phyloP scores from a whole-genome alignment of 2,888 invertebrate genomes.

The Conchocele bisecta region DNA sequence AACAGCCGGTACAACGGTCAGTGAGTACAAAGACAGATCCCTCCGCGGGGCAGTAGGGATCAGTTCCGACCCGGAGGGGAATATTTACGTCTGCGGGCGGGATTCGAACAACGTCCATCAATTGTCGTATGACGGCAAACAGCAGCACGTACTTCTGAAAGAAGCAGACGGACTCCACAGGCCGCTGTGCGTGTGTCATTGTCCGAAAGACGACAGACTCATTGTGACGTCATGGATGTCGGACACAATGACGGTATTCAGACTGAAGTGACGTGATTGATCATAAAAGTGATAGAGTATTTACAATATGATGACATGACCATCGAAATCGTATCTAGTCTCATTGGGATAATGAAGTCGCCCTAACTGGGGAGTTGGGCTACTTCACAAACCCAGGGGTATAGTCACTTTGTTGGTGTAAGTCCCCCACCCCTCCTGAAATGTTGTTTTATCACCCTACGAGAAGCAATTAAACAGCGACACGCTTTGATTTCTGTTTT shows the following conservation, averaged over 20 bases:
- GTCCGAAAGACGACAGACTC: slow-evolving; percentile 42
- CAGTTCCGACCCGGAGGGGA: slow-evolving; percentile 43
- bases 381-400: no score
- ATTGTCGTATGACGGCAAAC: slow-evolving; percentile 20
- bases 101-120: slow-evolving; percentile 56
- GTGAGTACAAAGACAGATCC: slow-evolving; percentile 33
- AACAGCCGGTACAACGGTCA: slow-evolving; percentile 11
- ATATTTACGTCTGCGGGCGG: slow-evolving; percentile 45
- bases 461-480: no score
- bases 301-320: no score
- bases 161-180: slow-evolving; percentile 49
- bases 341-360: no score
- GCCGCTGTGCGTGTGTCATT: slow-evolving; percentile 43
- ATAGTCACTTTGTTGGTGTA: no score
- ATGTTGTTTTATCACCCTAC: no score
- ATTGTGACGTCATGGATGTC: slow-evolving; percentile 59
- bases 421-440: no score
- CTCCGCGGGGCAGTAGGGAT: slow-evolving; percentile 46
- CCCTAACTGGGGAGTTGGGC: no score
- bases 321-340: no score
- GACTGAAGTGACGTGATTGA: slow-evolving; percentile 40
- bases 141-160: slow-evolving; percentile 32
- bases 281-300: no score
- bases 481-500: no score
- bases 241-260: slow-evolving; percentile 46